Conservation (phyloP, 2,797 vertebrate species). For the Coregonus sp. region DNA sequence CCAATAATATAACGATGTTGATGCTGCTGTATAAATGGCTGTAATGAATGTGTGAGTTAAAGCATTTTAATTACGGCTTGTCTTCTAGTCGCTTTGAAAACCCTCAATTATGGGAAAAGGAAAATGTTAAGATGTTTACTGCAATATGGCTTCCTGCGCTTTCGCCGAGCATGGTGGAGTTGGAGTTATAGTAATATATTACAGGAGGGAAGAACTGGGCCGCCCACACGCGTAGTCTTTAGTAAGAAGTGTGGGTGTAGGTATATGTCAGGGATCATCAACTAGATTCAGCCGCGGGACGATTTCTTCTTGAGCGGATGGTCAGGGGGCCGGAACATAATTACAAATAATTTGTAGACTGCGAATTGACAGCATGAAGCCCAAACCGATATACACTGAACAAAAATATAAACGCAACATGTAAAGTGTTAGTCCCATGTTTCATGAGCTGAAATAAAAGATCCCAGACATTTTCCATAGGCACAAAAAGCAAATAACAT, state of each 20-base stretch:
- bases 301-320: too few relatives aligned
- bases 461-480: too few relatives aligned
- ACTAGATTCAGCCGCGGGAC: too few relatives aligned
- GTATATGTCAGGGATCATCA: neutral
- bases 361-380: too few relatives aligned
- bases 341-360: too few relatives aligned
- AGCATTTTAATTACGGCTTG: slow-evolving; percentile 73
- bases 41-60: slow-evolving; percentile 68
- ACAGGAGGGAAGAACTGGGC: neutral
- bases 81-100: slow-evolving; percentile 54
- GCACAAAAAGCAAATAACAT: too few relatives aligned
- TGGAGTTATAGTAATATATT: slow-evolving; percentile 8
- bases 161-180: neutral
- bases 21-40: slow-evolving; percentile 41
- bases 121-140: slow-evolving; percentile 64
- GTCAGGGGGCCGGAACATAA: too few relatives aligned
- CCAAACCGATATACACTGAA: too few relatives aligned
- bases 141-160: slow-evolving; percentile 37
- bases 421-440: too few relatives aligned
- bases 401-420: too few relatives aligned
- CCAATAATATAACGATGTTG: slow-evolving; percentile 31
- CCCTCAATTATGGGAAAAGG: slow-evolving; percentile 60
- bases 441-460: too few relatives aligned
- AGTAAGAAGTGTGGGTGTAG: slow-evolving; percentile 12
- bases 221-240: neutral